A percentile compares a stretch with the other conserved stretches of the same genome.
These are phyloP conservation scores for Hyalella azteca DNA, from an alignment of 2,888 invertebrate species.

Conservation along the genomic window DNA sequence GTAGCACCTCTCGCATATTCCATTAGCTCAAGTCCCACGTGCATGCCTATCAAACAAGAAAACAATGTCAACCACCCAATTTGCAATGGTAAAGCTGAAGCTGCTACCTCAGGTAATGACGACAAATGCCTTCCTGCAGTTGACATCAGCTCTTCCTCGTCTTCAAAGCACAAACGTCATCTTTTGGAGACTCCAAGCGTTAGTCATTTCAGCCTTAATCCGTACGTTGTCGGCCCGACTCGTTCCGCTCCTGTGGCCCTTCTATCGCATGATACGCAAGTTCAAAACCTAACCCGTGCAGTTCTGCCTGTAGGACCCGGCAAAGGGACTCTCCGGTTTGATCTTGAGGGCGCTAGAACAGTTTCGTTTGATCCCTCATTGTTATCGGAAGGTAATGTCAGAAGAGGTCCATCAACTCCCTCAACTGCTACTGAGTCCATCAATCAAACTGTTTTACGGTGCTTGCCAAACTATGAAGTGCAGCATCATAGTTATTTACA, in stretches of 20 bases:
- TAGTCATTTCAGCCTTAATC: too few relatives aligned
- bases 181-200: not conserved
- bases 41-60: not conserved
- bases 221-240: not conserved
- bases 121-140: not conserved
- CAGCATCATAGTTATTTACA: constrained; percentile 1
- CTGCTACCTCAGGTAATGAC: constrained; percentile 3
- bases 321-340: not conserved
- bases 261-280: not conserved
- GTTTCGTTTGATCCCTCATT: not conserved
- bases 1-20: not conserved
- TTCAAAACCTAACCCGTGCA: not conserved
- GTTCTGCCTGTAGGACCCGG: not conserved
- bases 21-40: not conserved
- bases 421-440: not conserved
- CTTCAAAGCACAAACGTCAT: not conserved
- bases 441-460: not conserved
- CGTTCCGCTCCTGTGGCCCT: not conserved
- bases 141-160: not conserved
- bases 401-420: not conserved
- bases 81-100: not conserved
- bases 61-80: not conserved
- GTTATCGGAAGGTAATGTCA: not conserved
- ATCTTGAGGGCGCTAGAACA: not conserved
- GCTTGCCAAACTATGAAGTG: not conserved